These are phyloP conservation scores for Brachionus rubens DNA, from an alignment of 1,140 invertebrate genomes.

Conservation along the genomic window DNA sequence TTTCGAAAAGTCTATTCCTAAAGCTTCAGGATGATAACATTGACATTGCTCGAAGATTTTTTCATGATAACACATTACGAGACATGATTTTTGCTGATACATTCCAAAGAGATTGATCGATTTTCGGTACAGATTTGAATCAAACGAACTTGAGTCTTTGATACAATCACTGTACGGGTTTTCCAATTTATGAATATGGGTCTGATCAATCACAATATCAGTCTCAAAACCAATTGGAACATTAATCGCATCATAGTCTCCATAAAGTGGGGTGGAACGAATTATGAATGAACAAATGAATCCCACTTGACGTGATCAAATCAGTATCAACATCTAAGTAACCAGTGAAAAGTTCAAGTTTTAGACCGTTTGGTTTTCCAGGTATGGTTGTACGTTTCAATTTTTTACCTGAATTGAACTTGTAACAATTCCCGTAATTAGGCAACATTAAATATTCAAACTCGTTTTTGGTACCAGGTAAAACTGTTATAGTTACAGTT, in stretches of 20 bases:
- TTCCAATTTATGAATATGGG: not conserved
- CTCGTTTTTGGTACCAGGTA: not conserved
- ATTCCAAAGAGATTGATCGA: not conserved
- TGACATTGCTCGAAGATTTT: not conserved
- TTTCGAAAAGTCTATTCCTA: not conserved
- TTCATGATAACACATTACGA: not conserved
- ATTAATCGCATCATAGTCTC: not conserved
- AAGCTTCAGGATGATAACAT: not conserved
- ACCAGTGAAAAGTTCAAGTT: not conserved
- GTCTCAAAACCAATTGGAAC: not conserved
- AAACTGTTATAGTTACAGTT: not conserved
- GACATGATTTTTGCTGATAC: conserved; percentile 20
- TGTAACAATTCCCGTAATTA: not conserved
- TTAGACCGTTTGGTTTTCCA: not conserved
- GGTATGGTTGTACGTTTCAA: not conserved
- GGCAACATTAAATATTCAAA: not conserved
- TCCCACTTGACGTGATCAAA: not conserved
- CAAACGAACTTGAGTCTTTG: not conserved
- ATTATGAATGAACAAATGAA: conserved; percentile 5
- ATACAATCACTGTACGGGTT: not conserved
- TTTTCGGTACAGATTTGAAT: not conserved
- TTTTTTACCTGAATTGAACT: not conserved
- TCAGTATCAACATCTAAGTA: not conserved
- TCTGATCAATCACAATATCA: conserved; percentile 1
- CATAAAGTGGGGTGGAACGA: not conserved